Conservation (phyloP, 2,113 vertebrate genomes). For the Anoura caudifer region DNA sequence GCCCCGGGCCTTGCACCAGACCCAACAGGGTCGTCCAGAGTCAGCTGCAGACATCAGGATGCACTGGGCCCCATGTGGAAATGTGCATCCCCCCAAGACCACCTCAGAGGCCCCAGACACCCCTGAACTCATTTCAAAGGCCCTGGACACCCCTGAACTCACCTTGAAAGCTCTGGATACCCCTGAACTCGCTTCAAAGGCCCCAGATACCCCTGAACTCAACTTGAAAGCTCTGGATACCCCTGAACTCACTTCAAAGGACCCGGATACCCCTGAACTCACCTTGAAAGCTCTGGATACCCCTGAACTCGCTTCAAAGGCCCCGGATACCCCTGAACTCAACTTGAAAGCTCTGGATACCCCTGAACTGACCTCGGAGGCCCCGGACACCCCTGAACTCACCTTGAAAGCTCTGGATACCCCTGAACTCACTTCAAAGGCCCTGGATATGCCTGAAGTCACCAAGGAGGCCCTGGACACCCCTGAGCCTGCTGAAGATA, state of each 20-base stretch:
- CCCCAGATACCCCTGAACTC: background rate
- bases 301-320: no score
- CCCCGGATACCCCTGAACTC: background rate
- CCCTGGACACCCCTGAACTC: background rate
- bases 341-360: background rate
- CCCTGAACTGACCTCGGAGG: no score
- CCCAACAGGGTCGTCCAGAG: background rate
- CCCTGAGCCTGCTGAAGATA: no score
- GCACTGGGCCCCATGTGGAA: background rate
- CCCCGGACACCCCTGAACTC: no score
- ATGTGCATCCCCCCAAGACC: background rate
- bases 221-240: background rate
- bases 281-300: background rate
- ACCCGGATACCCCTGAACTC: background rate
- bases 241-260: no score
- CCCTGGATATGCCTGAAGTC: no score
- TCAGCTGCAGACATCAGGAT: background rate
- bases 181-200: no score
- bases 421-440: no score
- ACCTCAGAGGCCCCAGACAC: background rate
- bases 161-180: background rate
- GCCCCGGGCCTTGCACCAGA: background rate
- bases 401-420: no score
- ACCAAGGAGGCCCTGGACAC: no score
- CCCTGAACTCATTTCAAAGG: no score